These are phyloP conservation scores for Hirtodrosophila cameraria DNA, from an alignment of 2,888 invertebrate species.

Conservation along the genomic window DNA sequence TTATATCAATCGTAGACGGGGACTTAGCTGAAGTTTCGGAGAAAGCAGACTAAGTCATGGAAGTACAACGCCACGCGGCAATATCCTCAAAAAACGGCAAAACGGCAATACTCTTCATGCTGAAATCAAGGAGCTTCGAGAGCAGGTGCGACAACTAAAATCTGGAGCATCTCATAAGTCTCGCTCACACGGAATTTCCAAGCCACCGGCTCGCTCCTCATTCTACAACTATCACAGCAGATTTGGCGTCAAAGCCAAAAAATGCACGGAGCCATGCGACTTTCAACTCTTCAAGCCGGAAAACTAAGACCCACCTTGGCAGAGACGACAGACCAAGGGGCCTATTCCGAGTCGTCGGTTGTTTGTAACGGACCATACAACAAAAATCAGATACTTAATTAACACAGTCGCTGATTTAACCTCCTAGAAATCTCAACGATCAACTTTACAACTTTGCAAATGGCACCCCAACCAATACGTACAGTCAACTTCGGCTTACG, in stretches of 20 bases:
- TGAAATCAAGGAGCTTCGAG: no score
- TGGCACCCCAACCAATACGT: neutral
- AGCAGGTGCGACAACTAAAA: no score
- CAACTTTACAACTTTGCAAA: neutral
- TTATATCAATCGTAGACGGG: neutral
- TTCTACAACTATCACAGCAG: constrained; percentile 3
- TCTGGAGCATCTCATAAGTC: no score
- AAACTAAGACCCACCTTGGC: constrained; percentile 3
- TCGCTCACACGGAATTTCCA: no score
- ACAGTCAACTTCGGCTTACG: constrained; percentile 4
- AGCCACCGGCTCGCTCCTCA: neutral
- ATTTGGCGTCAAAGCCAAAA: neutral
- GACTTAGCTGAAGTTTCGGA: no score
- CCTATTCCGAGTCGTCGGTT: neutral
- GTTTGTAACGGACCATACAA: neutral
- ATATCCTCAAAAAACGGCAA: neutral
- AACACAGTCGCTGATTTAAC: constrained; percentile 1
- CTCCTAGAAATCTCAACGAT: neutral
- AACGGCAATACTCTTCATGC: no score
- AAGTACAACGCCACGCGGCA: neutral
- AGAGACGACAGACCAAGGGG: neutral
- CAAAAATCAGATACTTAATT: no score
- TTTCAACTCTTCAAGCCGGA: neutral
- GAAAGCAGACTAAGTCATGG: constrained; percentile 1
- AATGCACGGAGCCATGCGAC: neutral